A percentile compares a stretch with the other conserved stretches of the same genome.
Evolutionary conservation across 2,113 vertebrate species (phyloP).

Genomic region (Diadophis punctatus): DNA sequence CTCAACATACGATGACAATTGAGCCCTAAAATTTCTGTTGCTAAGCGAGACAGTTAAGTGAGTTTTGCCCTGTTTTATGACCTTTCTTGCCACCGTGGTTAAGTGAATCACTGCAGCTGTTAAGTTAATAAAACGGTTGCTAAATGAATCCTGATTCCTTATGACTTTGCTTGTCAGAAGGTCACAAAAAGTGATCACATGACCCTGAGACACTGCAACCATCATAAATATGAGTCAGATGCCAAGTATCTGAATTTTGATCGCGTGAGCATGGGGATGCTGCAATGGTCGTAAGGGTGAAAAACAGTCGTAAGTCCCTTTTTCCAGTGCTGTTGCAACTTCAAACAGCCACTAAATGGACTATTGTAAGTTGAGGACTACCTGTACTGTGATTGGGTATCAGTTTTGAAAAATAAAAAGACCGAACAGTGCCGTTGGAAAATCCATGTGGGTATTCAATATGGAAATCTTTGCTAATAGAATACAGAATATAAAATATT

Average conservation of each 20-base stretch:
- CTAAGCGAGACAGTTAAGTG: background rate
- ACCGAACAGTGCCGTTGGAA: background rate
- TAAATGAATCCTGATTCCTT: background rate
- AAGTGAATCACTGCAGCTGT: background rate
- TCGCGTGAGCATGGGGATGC: background rate
- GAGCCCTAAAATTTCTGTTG: background rate
- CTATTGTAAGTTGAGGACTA: background rate
- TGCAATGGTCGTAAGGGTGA: background rate
- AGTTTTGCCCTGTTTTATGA: background rate
- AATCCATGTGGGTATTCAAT: background rate
- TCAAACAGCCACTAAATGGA: background rate
- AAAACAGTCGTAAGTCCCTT: background rate
- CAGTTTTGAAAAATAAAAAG: background rate
- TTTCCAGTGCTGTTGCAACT: background rate
- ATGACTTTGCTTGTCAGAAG: background rate
- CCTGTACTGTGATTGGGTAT: background rate
- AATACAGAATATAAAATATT: background rate
- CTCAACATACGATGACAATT: background rate
- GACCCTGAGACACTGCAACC: background rate
- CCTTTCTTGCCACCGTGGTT: background rate
- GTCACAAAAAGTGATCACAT: background rate
- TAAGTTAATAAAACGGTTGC: accelerated
- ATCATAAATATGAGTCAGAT: background rate
- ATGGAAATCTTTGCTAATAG: background rate
- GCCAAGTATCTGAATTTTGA: background rate